A percentile compares a stretch with the other conserved stretches of the same genome.
These are phyloP conservation scores for Hippocampus comes DNA, from an alignment of 2,113 vertebrate genomes.

Conservation along the genomic window DNA sequence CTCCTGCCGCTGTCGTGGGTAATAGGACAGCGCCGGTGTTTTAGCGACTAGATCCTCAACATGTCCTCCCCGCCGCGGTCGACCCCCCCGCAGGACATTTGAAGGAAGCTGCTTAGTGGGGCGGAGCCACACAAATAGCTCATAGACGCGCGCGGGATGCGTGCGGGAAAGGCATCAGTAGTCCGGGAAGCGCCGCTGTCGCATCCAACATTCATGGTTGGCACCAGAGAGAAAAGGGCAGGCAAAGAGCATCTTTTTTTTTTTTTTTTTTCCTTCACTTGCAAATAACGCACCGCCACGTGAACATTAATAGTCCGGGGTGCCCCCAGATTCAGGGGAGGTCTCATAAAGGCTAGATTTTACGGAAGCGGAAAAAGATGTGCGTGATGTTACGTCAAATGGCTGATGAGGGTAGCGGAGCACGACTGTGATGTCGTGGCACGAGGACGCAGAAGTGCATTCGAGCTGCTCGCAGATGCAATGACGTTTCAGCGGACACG, in stretches of 20 bases:
- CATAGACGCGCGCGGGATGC: not conserved
- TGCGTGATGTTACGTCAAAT: too few relatives aligned
- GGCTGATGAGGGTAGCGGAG: too few relatives aligned
- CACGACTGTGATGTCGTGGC: too few relatives aligned
- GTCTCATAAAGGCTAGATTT: not conserved
- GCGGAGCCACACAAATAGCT: slow-evolving; percentile 16
- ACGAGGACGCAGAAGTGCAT: too few relatives aligned
- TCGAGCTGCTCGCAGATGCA: too few relatives aligned
- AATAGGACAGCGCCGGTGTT: slow-evolving; percentile 13
- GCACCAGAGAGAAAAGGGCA: slow-evolving; percentile 57
- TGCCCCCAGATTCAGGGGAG: not conserved
- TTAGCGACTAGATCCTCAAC: slow-evolving; percentile 20
- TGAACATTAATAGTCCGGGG: not conserved
- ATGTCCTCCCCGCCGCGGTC: slow-evolving; percentile 18
- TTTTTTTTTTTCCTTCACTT: slow-evolving; percentile 23
- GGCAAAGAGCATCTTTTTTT: slow-evolving; percentile 61
- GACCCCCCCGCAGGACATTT: slow-evolving; percentile 28
- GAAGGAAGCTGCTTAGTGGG: slow-evolving; percentile 40
- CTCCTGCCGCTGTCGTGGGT: slow-evolving; percentile 9
- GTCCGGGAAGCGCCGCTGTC: slow-evolving; percentile 41
- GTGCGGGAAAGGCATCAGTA: slow-evolving; percentile 40
- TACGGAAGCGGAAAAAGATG: not conserved
- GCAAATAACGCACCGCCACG: slow-evolving; percentile 49
- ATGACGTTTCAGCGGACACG: slow-evolving; percentile 1
- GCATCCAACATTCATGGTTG: slow-evolving; percentile 61